Base-by-base conservation (phyloP, 2,113 vertebrate species). In the Pseudopipra pipra region DNA sequence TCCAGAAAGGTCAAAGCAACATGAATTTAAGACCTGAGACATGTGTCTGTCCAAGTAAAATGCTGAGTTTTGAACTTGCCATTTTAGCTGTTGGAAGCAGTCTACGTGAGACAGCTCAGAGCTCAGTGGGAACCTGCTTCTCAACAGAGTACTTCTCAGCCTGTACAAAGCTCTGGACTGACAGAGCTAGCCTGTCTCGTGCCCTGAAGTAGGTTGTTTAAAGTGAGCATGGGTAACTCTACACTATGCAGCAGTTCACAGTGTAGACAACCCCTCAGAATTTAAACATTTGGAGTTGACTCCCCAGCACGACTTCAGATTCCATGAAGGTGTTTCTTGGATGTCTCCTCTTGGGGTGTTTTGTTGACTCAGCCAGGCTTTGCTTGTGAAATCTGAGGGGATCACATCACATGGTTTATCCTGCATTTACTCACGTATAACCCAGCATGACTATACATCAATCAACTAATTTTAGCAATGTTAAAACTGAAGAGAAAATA, bases 401-500 rank as follows among this genome's bases (percentile, higher is more conserved):
- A 94, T 94, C 95, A 79, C 88, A 90, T 95, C 92, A 96, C 95
- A 96, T 86, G 85, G 75, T 89, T 94, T 88, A 65, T 92, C 68
- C 41, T 93, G 92, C 95, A 97, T 97, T 94, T 95, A 96, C 90
- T 96, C 95, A 96, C 95, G 85, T 97, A 96, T 90, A 95, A 96
- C 83, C 62, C 95, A 95, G 93, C 96, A 93, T 96, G 95, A 92
- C 90, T 93, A 89, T 96, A 95, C 80, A 92, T 97, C 96, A 97
- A 94, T 96, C 95, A 96, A 93, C 93, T 97, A 96, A 97, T 96
- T 96, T 96, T 96, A 96, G 96, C 89, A 12, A 94, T 70, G 94
- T 90, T 95, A 94, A 96, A 96, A 96, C 52, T 85, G 51, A 95
- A 95, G 71, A 93, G 73, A 96, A 97, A 96, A 96, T 30, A 89